These are phyloP conservation scores for Callorhinus ursinus DNA, from an alignment of 2,113 vertebrate genomes.

Conservation along the genomic window DNA sequence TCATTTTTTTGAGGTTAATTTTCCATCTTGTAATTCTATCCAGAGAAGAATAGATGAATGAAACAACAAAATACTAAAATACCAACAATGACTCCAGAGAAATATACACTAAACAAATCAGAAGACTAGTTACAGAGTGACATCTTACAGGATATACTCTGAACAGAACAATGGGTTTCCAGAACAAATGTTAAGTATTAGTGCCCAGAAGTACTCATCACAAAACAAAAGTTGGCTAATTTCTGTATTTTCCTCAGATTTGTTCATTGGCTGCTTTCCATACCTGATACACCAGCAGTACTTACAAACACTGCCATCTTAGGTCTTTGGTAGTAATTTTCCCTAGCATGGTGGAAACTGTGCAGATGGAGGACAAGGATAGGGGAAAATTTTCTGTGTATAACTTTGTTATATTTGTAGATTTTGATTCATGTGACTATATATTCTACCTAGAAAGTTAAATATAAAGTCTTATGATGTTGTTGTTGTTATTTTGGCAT, in stretches of 20 bases:
- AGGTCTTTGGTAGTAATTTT: not conserved
- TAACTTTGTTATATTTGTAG: not conserved
- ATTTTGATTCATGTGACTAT: not conserved
- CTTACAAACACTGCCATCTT: constrained; percentile 10
- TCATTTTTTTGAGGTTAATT: not conserved
- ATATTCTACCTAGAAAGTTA: not conserved
- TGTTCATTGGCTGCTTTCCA: not conserved
- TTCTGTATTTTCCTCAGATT: not conserved
- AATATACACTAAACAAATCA: not conserved
- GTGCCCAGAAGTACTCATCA: not conserved
- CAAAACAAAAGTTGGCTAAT: not conserved
- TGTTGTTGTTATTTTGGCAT: not conserved
- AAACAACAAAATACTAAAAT: not conserved
- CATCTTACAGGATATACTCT: not conserved
- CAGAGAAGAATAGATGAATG: not conserved
- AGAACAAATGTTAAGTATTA: constrained; percentile 1
- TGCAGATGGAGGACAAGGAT: not conserved
- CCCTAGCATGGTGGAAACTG: not conserved
- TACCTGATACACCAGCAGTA: accelerated
- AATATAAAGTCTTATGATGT: not conserved
- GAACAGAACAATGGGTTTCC: not conserved
- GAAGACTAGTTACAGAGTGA: not conserved
- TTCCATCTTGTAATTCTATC: not conserved
- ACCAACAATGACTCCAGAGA: not conserved
- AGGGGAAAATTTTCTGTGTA: not conserved